phyloP scores from a whole-genome alignment of 2,888 invertebrate species.

The Saturnia pavonia region DNA sequence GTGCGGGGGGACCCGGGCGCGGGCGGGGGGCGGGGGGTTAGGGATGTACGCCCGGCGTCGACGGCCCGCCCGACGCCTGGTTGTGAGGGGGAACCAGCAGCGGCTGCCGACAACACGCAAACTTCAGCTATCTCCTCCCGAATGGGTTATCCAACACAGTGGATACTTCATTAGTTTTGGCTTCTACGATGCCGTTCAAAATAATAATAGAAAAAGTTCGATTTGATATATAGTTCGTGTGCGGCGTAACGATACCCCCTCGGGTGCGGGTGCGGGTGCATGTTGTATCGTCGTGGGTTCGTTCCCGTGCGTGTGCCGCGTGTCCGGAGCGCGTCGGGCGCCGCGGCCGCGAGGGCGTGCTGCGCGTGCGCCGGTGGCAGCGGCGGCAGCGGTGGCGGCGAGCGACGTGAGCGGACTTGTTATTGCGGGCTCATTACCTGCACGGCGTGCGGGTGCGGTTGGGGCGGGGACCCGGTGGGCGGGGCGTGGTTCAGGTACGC shows the following conservation, averaged over 20 bases:
- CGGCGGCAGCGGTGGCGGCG: not conserved
- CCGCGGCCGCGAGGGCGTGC: no score
- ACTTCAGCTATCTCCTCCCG: not conserved
- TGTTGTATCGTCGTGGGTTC: not conserved
- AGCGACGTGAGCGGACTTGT: not conserved
- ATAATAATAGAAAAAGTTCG: conserved; percentile 1
- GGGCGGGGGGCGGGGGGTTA: conserved; percentile 33
- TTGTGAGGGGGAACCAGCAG: conserved; percentile 59
- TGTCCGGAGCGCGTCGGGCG: not conserved
- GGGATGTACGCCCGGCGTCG: conserved; percentile 55
- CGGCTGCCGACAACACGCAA: conserved; percentile 37
- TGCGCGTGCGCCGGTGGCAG: not conserved
- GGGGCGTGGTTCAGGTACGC: conserved; percentile 77
- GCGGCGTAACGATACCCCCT: not conserved
- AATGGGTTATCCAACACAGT: not conserved
- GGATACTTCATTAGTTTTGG: not conserved
- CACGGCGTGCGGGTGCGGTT: conserved; percentile 62
- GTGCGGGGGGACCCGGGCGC: conserved; percentile 31
- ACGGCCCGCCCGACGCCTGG: conserved; percentile 50
- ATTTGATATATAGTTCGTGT: not conserved
- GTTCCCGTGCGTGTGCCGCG: not conserved
- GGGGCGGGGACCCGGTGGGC: conserved; percentile 70
- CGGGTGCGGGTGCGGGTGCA: not conserved
- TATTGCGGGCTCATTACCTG: conserved; percentile 43
- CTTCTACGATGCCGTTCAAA: not conserved